A percentile compares a stretch with the other conserved stretches of the same genome.
phyloP scores from a whole-genome alignment of 2,888 invertebrate species.

The Hirtodrosophila histrioides region DNA sequence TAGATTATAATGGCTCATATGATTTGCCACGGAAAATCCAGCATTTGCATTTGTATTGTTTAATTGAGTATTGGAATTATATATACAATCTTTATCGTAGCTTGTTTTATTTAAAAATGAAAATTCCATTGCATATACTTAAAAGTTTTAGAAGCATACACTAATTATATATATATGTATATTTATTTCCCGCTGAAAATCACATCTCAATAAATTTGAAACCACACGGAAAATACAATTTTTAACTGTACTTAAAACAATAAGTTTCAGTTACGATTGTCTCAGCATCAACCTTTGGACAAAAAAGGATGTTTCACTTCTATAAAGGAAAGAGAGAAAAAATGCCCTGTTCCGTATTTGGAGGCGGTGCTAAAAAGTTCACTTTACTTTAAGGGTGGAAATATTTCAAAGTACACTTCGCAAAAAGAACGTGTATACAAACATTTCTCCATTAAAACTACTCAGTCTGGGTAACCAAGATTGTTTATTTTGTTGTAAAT shows the following conservation, averaged over 20 bases:
- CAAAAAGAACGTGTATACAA: constrained; percentile 35
- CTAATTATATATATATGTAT: constrained; percentile 27
- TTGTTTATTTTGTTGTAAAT: too few species aligned
- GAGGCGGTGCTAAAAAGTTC: constrained; percentile 55
- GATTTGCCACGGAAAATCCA: constrained; percentile 64
- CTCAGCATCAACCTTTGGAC: constrained; percentile 59
- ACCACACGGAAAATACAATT: constrained; percentile 56
- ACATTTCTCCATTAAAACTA: not conserved
- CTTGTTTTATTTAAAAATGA: constrained; percentile 80
- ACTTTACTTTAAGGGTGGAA: constrained; percentile 64
- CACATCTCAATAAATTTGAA: constrained; percentile 58
- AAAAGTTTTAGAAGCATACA: constrained; percentile 20
- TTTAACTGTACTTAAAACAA: constrained; percentile 73
- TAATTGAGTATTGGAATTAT: constrained; percentile 61
- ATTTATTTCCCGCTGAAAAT: constrained; percentile 39
- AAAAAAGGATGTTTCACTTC: constrained; percentile 63
- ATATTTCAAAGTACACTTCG: constrained; percentile 44
- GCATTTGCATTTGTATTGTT: constrained; percentile 54
- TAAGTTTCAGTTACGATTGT: constrained; percentile 70
- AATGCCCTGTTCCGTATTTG: constrained; percentile 57
- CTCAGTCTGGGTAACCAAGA: too few species aligned
- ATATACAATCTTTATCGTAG: constrained; percentile 80
- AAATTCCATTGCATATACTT: constrained; percentile 78
- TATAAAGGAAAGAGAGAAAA: constrained; percentile 63
- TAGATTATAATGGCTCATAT: constrained; percentile 69